Base-by-base conservation (phyloP, 2,888 invertebrate genomes). In the Ophraella communa region DNA sequence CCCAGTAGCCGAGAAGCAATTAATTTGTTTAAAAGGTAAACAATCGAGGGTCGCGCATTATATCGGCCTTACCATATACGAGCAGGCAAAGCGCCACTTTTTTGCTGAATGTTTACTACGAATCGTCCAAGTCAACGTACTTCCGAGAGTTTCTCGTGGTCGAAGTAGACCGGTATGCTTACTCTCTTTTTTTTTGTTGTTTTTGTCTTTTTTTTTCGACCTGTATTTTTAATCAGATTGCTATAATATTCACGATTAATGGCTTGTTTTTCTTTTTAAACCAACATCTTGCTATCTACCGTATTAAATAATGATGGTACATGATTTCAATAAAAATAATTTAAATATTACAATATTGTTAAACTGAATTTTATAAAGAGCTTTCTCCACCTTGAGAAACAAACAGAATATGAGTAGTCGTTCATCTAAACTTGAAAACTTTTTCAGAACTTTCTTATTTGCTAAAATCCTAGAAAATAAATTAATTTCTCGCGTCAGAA, bases 71-170 rank as follows among this genome's bases (percentile, higher is more conserved):
- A 21, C n/a, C n/a, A 30, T 20, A 35, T 42, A 42, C 14, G 51
- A 58, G 42, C 52, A 51, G 35, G 30, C 20, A 33, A 61, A 51
- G 45, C 49, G 49, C 64, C 58, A 65, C 58, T 52, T 67, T 65
- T 60, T 62, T 61, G 66, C 58, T 61, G 62, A 44, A 42, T 69
- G 70, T 71, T 72, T 71, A 72, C 73, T 72, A 71, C 67, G 65
- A 65, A 66, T 18, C 55, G 52, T 45, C 20, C 64, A 58, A 73
- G 71, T 73, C 71, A 71, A 69, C 71, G 73, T 62, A 71, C 71
- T 73, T 71, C 71, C 72, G 71, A 71, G 70, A 70, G 67, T 57
- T 42, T 47, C 59, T 59, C 51, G 57, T 20, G 21, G 45, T 14
- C 42, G 18, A 35, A 62, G 62, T 56, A 51, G 53, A 35, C 53